Percentiles rank a stretch among this genome's conserved stretches.
These are phyloP conservation scores for Brenthis ino DNA, from an alignment of 2,888 invertebrate species.

Conservation along the genomic window DNA sequence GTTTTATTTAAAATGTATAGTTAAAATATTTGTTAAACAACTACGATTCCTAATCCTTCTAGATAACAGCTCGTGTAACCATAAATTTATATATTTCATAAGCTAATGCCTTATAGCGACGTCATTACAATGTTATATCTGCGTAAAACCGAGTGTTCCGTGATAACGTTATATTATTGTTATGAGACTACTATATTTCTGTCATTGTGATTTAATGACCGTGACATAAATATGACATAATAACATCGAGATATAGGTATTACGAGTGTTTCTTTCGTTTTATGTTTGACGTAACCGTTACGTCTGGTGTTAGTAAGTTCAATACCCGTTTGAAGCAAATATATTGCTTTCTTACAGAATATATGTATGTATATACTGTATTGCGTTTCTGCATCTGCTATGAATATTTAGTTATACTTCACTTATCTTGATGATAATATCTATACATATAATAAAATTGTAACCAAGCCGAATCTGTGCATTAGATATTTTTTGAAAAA, in stretches of 20 bases:
- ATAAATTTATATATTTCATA: conserved; percentile 16
- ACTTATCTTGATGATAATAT: too few relatives aligned
- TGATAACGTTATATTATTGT: conserved; percentile 32
- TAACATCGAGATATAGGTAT: conserved; percentile 12
- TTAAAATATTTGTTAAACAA: too few relatives aligned
- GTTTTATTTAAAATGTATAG: too few relatives aligned
- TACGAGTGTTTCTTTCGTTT: not conserved
- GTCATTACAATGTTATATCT: conserved; percentile 43
- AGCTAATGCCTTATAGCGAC: conserved; percentile 19
- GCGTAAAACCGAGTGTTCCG: conserved; percentile 31
- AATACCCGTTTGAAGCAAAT: too few relatives aligned
- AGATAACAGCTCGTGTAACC: not conserved
- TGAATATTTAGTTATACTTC: too few relatives aligned
- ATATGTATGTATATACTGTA: too few relatives aligned
- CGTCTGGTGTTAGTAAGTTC: too few relatives aligned
- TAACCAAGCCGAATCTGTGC: too few relatives aligned
- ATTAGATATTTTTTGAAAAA: too few relatives aligned
- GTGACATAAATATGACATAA: conserved; percentile 29
- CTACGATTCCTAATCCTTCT: not conserved
- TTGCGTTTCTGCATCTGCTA: too few relatives aligned
- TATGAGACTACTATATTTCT: conserved; percentile 31
- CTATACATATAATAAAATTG: too few relatives aligned
- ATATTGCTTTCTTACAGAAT: too few relatives aligned
- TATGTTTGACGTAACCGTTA: not conserved
- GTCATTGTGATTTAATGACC: conserved; percentile 33